Conservation (phyloP, 2,888 invertebrate genomes). For the Eretmocerus hayati region DNA sequence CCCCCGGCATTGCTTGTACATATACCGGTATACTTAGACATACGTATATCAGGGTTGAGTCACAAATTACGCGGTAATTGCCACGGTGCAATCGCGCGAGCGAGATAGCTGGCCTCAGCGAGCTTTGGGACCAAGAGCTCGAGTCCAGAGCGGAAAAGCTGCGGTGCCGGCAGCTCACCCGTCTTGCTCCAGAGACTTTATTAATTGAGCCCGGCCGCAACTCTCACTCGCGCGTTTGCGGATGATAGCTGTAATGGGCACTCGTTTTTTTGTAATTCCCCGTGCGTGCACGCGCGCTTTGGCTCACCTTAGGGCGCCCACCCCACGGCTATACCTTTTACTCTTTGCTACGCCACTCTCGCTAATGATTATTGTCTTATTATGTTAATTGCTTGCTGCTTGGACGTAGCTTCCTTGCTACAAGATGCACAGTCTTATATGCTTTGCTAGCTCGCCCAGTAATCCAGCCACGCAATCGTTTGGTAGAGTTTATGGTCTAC, state of each 20-base stretch:
- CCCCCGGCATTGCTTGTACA: neutral
- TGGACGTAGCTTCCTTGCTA: too few species aligned
- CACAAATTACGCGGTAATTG: constrained; percentile 18
- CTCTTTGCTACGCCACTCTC: neutral
- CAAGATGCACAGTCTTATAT: too few species aligned
- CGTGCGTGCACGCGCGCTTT: too few species aligned
- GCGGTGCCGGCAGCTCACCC: neutral
- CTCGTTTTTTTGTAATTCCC: neutral
- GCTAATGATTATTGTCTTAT: neutral
- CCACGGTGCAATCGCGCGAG: constrained; percentile 12
- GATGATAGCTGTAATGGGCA: constrained; percentile 4
- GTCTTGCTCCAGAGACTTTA: constrained; percentile 9
- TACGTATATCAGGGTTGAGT: neutral
- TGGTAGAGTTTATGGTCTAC: too few species aligned
- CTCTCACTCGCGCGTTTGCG: neutral
- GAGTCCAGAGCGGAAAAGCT: too few species aligned
- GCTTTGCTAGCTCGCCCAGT: neutral
- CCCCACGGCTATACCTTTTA: neutral
- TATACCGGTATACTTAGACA: too few species aligned
- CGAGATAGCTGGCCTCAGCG: too few species aligned
- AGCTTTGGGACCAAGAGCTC: too few species aligned
- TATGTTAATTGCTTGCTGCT: too few species aligned
- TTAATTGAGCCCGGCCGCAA: constrained; percentile 7
- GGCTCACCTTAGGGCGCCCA: too few species aligned
- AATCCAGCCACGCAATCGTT: neutral